Evolutionary conservation across 1,140 invertebrate genomes (phyloP), one percentile per base, ranked within the genome.

Genomic region (Drepana arcuata): DNA sequence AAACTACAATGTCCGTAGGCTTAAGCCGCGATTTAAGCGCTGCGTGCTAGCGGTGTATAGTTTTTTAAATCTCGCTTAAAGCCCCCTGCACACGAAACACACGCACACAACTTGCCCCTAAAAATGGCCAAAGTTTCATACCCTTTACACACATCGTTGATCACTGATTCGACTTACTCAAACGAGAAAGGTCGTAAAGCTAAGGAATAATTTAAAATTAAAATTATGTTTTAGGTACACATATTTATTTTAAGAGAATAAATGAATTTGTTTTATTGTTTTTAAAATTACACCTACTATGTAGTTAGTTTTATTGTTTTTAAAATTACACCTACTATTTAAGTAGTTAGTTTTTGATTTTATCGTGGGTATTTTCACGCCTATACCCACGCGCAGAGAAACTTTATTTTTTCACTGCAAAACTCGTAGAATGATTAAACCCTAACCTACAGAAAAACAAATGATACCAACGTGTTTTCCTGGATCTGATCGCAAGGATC

Each of bases 61-160:
- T 26, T 3, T 65, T 68, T 57, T 41, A 60, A 65, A 61, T 60
- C 59, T 51, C 48, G 41, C 64, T 56, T 62, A 63, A 54, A 53
- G 44, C 48, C 47, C 50, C 54, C 47, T 41, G 37, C 38, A 38
- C 32, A 50, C 47, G 30, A 40, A 31, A 26, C 31, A 26, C 48
- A 32, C 38, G 16, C 35, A 26, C 24, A 6, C 6, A 10, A 6
- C 4, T 10, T 3, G 24, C 10, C 36, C 41, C 41, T 47, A 41
- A 48, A 60, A 53, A 50, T 43, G 61, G 36, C 58, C 50, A 64
- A 64, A 64, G 42, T 63, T 64, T 66, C 60, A 45, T 54, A 50
- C 63, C 66, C 59, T 67, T 72, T 53, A 66, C 53, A 75, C 66
- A 75, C 71, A 71, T 65, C 66, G 47, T 26, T 71, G 71, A 41